Base-by-base conservation (phyloP, 2,888 invertebrate species). In the Hirtodrosophila histrioides region DNA sequence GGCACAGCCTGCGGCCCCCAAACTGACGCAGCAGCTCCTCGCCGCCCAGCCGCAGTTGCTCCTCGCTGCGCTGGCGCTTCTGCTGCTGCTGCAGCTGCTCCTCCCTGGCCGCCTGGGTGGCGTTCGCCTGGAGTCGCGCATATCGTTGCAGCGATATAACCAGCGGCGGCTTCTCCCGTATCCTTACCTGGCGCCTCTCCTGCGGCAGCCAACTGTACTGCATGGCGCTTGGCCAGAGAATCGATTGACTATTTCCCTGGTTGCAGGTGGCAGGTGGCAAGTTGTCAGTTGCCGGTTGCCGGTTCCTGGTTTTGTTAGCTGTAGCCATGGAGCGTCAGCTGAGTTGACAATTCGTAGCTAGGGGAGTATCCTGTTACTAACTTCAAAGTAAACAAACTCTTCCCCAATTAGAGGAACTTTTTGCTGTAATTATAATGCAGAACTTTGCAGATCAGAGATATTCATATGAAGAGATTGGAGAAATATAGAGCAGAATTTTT, bases 191-290 rank as follows among this genome's bases (percentile, higher is more conserved):
- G 0, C 87, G 72, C 0, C 79, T 61, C 9, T 87, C 82, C 53
- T 82, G 87, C 0, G 82, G 82, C 48, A 82, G 49, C 82, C 82
- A 82, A 55, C 79, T 75, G 53, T 82, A 82, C 61, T 82, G 82
- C 82, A 82, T 82, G 51, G 11, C 39, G 4, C 1, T 31, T 4
- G 0, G 1, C 7, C 33, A 3, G 4, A 0, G 45, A 50, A 57
- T 55, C 44, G 27, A 62, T 37, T 24, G 37, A 46, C 6, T 33
- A n/a, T 53, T 48, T n/a, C 1, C 7, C 31, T n/a, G 7, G 8
- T 24, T 27, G 27, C 27, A 6, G 27, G 17, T 17, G 17, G 17
- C 17, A 17, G 27, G 27, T 27, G n/a, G n/a, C 6, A 6, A 27
- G n/a, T n/a, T n/a, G n/a, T n/a, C n/a, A 27, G 27, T 4, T 27